Evolutionary conservation across 2,113 vertebrate species (phyloP), one percentile per base, ranked within the genome.

Genomic region (Amphiprion percula): DNA sequence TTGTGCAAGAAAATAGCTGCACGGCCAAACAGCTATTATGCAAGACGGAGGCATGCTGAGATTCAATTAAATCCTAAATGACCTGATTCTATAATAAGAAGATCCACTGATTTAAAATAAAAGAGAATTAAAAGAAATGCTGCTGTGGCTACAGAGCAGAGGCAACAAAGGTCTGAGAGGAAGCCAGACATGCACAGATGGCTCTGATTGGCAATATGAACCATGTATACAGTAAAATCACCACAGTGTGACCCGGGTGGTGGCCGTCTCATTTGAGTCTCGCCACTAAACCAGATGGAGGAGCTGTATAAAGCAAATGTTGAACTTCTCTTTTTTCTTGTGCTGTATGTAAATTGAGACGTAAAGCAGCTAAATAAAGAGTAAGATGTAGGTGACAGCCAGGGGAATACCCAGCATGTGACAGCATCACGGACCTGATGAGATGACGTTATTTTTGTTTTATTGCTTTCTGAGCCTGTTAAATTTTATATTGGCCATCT

Each of bases 381-480:
- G 62, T 63, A 80, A 77, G 73, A 69, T 65, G 67, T 72, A 84
- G 84, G 84, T 85, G 86, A 74, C 39, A 69, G 73, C 77, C 71
- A 80, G 91, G 91, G 91, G 88, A 94, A 93, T 92, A 92, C 91
- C 91, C 90, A 79, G 69, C 87, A 83, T 84, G 84, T 87, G 91
- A 91, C 88, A 78, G 76, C 76, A 17, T 76, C 44, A 12, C 68
- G n/a, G 73, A 56, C 69, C 77, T 37, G 70, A 80, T 74, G 79
- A 88, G 68, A 80, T 92, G 89, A 90, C 82, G 80, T 86, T 88
- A 89, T 85, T 91, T 90, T 86, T 74, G 68, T 86, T 86, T 83
- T 61, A 39, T 66, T 8, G 7, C 74, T 84, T 88, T 89, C 70
- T 46, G 65, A 82, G 79, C 47, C 85, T 87, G 67, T 87, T 86